Evolutionary conservation across 1,140 invertebrate species (phyloP).

Genomic region (Leptopilina boulardi): DNA sequence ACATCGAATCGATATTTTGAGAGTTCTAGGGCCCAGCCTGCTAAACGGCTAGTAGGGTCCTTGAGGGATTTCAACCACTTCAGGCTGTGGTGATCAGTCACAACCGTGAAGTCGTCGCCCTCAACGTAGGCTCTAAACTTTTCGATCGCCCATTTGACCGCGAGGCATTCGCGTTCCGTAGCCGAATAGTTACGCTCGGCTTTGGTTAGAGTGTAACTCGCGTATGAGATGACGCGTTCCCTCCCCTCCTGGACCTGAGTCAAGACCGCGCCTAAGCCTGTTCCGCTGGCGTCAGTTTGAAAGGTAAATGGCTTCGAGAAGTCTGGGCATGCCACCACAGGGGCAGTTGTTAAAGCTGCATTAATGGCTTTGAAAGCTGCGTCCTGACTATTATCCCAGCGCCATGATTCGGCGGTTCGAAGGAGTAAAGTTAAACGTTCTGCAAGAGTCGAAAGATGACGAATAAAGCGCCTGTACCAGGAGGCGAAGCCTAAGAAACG

Average conservation of each 20-base stretch:
- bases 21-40: slow-evolving; percentile 60
- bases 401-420: slow-evolving; percentile 43
- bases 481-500: not conserved
- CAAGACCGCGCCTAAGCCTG: slow-evolving; percentile 61
- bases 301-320: slow-evolving; percentile 42
- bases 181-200: not conserved
- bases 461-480: slow-evolving; percentile 68
- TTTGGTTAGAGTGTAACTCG: slow-evolving; percentile 54
- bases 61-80: slow-evolving; percentile 21
- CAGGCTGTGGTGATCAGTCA: slow-evolving; percentile 43
- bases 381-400: slow-evolving; percentile 53
- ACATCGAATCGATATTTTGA: slow-evolving; percentile 59
- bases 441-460: slow-evolving; percentile 68
- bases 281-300: slow-evolving; percentile 49
- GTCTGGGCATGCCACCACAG: slow-evolving; percentile 42
- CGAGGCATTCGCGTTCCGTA: not conserved
- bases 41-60: slow-evolving; percentile 62
- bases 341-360: slow-evolving; percentile 27
- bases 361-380: slow-evolving; percentile 50
- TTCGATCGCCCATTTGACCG: not conserved
- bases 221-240: slow-evolving; percentile 61
- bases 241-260: slow-evolving; percentile 56
- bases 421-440: slow-evolving; percentile 58
- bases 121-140: slow-evolving; percentile 58
- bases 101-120: slow-evolving; percentile 64